phyloP scores from a whole-genome alignment of 53 echinoderm and acorn worm species.

The Zoroaster sp. region DNA sequence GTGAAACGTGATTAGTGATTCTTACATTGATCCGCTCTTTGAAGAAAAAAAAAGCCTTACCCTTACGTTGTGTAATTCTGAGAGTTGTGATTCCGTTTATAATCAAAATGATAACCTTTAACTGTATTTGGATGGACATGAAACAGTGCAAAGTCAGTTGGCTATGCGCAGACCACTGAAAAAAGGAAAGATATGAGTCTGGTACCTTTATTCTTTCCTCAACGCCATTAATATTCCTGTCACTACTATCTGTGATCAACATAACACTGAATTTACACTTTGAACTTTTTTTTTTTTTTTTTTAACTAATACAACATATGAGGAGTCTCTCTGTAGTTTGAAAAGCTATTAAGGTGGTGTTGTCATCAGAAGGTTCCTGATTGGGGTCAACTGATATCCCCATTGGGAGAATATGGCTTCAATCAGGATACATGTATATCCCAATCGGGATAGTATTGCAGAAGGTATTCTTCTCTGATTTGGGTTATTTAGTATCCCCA shows the following conservation, averaged over 20 bases:
- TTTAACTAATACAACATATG: too few species aligned
- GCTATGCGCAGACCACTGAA: neutral
- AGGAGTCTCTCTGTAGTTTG: too few species aligned
- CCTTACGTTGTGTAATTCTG: neutral
- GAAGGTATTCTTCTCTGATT: neutral
- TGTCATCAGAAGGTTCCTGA: too few species aligned
- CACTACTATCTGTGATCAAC: too few species aligned
- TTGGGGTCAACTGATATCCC: too few species aligned
- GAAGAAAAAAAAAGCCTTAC: too few species aligned
- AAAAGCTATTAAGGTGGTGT: too few species aligned
- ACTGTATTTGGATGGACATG: neutral
- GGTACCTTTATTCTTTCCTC: neutral
- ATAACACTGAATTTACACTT: too few species aligned
- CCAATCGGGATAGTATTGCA: neutral
- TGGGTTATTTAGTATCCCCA: neutral
- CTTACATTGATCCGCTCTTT: neutral
- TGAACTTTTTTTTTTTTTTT: too few species aligned
- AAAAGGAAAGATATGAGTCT: neutral
- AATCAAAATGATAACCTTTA: neutral
- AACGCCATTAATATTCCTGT: too few species aligned
- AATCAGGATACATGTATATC: neutral
- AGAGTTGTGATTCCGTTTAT: neutral
- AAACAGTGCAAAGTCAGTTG: neutral
- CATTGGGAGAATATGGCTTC: neutral
- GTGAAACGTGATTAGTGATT: too few species aligned